These are phyloP conservation scores for Laspeyria flexula DNA, from an alignment of 2,888 invertebrate species.

Conservation along the genomic window DNA sequence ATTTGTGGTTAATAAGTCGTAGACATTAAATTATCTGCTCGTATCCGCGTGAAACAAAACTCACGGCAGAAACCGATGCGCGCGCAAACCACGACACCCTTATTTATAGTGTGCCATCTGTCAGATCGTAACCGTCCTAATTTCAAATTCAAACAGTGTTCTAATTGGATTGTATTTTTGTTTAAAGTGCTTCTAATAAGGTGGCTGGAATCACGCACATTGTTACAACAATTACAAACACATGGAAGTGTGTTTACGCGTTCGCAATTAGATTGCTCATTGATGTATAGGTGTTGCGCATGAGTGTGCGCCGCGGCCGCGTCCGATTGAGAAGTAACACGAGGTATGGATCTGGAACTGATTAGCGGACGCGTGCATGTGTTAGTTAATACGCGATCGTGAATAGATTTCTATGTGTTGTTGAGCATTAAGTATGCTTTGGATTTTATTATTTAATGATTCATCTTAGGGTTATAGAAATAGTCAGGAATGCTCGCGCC, in stretches of 20 bases:
- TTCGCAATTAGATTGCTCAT: constrained; percentile 81
- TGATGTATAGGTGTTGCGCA: constrained; percentile 72
- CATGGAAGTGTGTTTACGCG: constrained; percentile 78
- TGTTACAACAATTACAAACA: constrained; percentile 78
- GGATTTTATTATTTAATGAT: constrained; percentile 86
- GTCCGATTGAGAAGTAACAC: constrained; percentile 76
- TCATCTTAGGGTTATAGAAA: constrained; percentile 86
- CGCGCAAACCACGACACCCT: constrained; percentile 68
- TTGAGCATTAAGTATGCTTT: constrained; percentile 84
- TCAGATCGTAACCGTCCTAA: constrained; percentile 80
- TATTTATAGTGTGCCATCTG: constrained; percentile 84
- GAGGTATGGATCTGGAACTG: constrained; percentile 78
- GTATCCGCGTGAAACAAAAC: constrained; percentile 63
- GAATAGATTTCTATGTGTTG: constrained; percentile 77
- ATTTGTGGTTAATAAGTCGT: constrained; percentile 75
- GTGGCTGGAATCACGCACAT: constrained; percentile 75
- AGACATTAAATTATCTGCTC: constrained; percentile 73
- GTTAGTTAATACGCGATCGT: constrained; percentile 73
- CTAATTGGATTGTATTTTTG: constrained; percentile 85
- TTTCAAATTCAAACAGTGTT: constrained; percentile 80
- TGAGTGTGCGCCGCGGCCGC: constrained; percentile 56
- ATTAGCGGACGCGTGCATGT: constrained; percentile 77
- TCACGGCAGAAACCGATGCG: constrained; percentile 59
- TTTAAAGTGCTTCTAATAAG: constrained; percentile 82
- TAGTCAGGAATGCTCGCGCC: constrained; percentile 82